Conservation (phyloP, 2,797 vertebrate genomes). For the Ctenochaetus hawaiiensis region DNA sequence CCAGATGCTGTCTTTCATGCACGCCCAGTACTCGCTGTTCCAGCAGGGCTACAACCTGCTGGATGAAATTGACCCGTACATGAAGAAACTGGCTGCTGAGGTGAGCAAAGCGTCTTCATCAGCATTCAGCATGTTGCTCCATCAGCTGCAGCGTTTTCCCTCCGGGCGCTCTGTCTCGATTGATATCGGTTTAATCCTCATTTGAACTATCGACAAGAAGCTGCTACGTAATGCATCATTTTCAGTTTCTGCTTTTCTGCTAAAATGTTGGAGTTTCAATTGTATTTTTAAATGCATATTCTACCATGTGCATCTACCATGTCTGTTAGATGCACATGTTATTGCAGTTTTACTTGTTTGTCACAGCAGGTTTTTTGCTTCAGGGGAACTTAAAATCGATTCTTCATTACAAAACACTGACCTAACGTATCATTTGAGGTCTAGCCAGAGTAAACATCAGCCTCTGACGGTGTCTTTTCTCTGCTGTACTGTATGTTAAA, state of each 20-base stretch:
- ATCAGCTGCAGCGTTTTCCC: not conserved
- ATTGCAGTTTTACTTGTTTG: not conserved
- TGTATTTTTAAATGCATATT: no score
- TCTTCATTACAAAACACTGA: conserved; percentile 51
- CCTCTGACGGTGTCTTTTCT: not conserved
- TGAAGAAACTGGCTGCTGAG: conserved; percentile 96
- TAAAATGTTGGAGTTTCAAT: not conserved
- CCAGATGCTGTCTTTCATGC: conserved; percentile 99
- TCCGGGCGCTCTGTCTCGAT: not conserved
- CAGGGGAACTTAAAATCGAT: conserved; percentile 45
- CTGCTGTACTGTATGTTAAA: not conserved
- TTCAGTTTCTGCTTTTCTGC: not conserved
- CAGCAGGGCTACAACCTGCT: conserved; percentile 96
- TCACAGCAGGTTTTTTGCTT: conserved; percentile 16
- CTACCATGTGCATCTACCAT: no score
- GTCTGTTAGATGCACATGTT: conserved; percentile 1
- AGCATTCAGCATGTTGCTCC: not conserved
- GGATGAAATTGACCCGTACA: conserved; percentile 94
- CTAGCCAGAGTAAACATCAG: not conserved
- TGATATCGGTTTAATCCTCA: not conserved
- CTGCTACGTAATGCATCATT: conserved; percentile 8
- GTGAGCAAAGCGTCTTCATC: conserved; percentile 77
- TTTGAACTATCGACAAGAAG: conserved; percentile 20
- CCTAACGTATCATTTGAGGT: conserved; percentile 23
- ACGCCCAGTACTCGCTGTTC: conserved; percentile 96